Conservation (phyloP, 2,797 vertebrate species). For the Xiphophorus birchmanni region DNA sequence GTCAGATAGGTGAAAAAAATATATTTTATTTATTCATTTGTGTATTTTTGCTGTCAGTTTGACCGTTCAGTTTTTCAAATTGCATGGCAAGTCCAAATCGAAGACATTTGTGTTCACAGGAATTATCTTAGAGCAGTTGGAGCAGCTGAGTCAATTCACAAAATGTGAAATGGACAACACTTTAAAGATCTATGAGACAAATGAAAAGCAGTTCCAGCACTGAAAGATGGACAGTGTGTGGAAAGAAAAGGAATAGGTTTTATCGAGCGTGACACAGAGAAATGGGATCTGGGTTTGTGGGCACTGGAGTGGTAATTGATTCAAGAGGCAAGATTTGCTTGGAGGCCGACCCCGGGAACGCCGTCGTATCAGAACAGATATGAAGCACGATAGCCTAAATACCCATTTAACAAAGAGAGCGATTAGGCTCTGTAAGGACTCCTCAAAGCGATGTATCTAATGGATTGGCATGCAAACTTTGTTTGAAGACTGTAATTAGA, state of each 20-base stretch:
- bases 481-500: conserved; percentile 65
- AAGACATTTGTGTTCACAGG: not conserved
- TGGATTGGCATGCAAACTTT: conserved; percentile 53
- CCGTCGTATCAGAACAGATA: conserved; percentile 59
- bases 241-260: conserved; percentile 71
- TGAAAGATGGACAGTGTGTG: conserved; percentile 47
- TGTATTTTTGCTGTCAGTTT: not conserved
- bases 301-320: conserved; percentile 77
- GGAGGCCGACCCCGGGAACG: conserved; percentile 51
- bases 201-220: conserved; percentile 57
- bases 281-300: conserved; percentile 75
- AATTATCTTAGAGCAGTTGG: conserved; percentile 20
- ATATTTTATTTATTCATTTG: not conserved
- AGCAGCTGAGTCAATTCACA: conserved; percentile 31
- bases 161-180: conserved; percentile 42
- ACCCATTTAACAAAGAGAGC: conserved; percentile 30
- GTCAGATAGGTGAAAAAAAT: not conserved
- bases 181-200: conserved; percentile 59
- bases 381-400: conserved; percentile 60
- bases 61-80: not conserved
- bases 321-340: conserved; percentile 63
- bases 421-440: conserved; percentile 38
- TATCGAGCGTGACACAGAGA: conserved; percentile 78
- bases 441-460: conserved; percentile 45
- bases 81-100: conserved; percentile 19